Base-by-base conservation (phyloP, 2,888 invertebrate genomes). In the Harpagoxenus sublaevis region DNA sequence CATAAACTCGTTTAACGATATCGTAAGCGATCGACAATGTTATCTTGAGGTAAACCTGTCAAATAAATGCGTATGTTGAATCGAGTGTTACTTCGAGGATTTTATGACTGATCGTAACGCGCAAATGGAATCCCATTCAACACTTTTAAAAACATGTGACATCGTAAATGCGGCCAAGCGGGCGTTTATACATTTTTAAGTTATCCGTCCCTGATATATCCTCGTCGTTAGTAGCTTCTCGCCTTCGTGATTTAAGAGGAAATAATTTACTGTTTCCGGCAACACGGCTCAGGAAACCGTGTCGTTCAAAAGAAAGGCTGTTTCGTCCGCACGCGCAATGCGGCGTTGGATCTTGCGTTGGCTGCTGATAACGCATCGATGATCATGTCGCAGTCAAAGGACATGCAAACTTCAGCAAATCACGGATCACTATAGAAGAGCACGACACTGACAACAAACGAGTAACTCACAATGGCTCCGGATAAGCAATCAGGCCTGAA, bases 241-340 rank as follows among this genome's bases (percentile, higher is more conserved):
- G 90, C 89, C 88, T 93, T 68, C 84, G 87, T 89, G 89, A 91
- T 92, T 93, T 90, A 90, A 89, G 89, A 90, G 89, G 91, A 93
- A 93, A 91, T 92, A 91, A 93, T 93, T 92, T 88, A 86, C 87
- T 75, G 74, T 89, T 93, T 92, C 92, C 93, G 91, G 88, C 84
- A 86, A 88, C 82, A 88, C 70, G 79, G 84, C 84, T 71, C 86
- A 87, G 77, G 81, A 88, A 89, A 84, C 84, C 86, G 83, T 86
- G 85, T 88, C 86, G 84, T 82, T 70, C 65, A 75, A 85, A 85
- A 86, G 83, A 84, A 73, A 89, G 31, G 48, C 48, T 68, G 9
- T 18, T 68, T 51, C 9, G 31, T 2, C 9, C 18, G 48, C 31
- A 31, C 66, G 66, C 9, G 48, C 9, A 15, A 48, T 31, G 31